A percentile compares a stretch with the other conserved stretches of the same genome.
Conservation (phyloP, 2,797 vertebrate species). For the Sebastes nivosus region DNA sequence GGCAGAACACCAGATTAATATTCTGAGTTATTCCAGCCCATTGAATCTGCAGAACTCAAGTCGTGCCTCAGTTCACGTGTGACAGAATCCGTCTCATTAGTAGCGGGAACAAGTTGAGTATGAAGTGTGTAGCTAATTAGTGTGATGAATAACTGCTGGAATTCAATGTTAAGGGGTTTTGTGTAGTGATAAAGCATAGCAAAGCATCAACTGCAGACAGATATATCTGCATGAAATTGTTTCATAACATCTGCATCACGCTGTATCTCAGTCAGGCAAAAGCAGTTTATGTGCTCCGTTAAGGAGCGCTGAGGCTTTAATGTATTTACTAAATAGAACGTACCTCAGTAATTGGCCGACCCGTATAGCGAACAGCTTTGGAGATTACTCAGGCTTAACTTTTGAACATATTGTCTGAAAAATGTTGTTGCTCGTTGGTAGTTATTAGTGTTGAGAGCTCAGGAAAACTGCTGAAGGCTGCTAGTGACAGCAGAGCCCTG, state of each 20-base stretch:
- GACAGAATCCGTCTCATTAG: slow-evolving; percentile 48
- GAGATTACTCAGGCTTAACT: neutral
- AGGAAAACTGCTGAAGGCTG: slow-evolving; percentile 6
- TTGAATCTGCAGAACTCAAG: slow-evolving; percentile 21
- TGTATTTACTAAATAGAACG: neutral
- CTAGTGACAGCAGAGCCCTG: slow-evolving; percentile 21
- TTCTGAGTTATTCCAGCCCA: slow-evolving; percentile 23
- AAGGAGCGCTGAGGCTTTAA: neutral
- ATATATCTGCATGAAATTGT: slow-evolving; percentile 13
- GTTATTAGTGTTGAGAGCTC: slow-evolving; percentile 1
- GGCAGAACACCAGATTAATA: neutral
- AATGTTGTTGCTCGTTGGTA: neutral
- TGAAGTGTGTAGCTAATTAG: slow-evolving; percentile 41
- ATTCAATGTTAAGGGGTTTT: slow-evolving; percentile 11
- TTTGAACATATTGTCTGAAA: slow-evolving; percentile 4
- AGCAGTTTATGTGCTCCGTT: neutral
- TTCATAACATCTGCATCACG: neutral
- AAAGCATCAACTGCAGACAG: neutral
- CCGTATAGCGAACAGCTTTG: neutral
- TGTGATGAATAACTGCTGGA: slow-evolving; percentile 15
- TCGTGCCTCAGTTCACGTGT: slow-evolving; percentile 31
- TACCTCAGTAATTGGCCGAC: neutral
- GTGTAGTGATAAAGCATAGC: neutral
- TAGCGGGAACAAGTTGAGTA: neutral
- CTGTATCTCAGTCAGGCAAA: neutral